Base-by-base conservation (phyloP, 2,888 invertebrate genomes). In the Andricus quercusramuli region DNA sequence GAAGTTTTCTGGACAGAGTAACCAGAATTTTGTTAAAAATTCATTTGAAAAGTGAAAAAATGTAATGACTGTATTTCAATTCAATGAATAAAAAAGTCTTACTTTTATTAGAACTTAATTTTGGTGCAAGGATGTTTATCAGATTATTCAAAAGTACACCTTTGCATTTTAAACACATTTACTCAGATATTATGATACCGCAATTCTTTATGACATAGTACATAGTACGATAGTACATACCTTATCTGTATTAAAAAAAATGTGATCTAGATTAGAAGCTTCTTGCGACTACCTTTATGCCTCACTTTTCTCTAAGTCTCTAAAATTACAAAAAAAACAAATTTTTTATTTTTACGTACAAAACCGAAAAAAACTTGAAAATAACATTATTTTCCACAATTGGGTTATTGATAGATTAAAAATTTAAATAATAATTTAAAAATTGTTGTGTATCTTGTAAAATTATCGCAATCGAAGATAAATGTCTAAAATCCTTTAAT, bases 221-320 rank as follows among this genome's bases (percentile, higher is more conserved):
- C 6, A 25, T 25, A 25, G 25, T 47, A 0, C 6, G 17, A 25
- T 25, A 25, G 25, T 47, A 0, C 6, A 47, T 47, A 25, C 47
- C 32, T 74, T 74, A 74, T 74, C 74, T 32, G 74, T 59, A 74
- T 74, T 59, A 56, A 74, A 22, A 56, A 56, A 74, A 74, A 29
- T 56, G 20, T 74, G n/a, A 74, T 56, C 56, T 56, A 59, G 56
- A 37, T 74, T 56, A 74, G n/a, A 74, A 68, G 32, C 32, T 11
- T 51, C 29, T 6, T 70, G 25, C 2, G 25, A 11, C 74, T 56
- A 32, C 32, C 29, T 74, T 37, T 74, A 8, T 59, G 56, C n/a
- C 32, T 22, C 22, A 74, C 15, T 32, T 74, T 59, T 15, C 15
- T 74, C n/a, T 15, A 11, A n/a, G 17, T 15, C 15, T 74, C n/a